Evolutionary conservation across 2,113 vertebrate genomes (phyloP).

Genomic region (Beaufortia kweichowensis): DNA sequence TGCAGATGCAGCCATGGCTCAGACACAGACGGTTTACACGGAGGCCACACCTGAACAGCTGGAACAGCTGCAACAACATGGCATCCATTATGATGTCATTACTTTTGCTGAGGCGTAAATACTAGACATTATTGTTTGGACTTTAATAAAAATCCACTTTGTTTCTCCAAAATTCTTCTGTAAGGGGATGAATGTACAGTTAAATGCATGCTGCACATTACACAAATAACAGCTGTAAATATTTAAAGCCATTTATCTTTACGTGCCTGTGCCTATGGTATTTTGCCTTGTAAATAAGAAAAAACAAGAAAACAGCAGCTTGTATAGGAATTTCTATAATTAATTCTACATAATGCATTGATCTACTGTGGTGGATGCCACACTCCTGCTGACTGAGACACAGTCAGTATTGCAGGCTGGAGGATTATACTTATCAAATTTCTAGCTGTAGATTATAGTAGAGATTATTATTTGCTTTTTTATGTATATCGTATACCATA

Average conservation of each 20-base stretch:
- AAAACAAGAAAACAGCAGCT: neutral
- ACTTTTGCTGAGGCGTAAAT: conserved; percentile 80
- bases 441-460: neutral
- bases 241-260: conserved; percentile 50
- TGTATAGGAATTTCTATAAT: conserved; percentile 31
- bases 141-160: too few species aligned
- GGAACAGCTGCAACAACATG: conserved; percentile 88
- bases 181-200: conserved; percentile 34
- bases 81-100: conserved; percentile 92
- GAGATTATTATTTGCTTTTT: neutral
- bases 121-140: too few species aligned
- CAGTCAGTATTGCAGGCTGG: neutral
- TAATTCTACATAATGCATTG: conserved; percentile 38
- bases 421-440: conserved; percentile 26
- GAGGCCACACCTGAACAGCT: conserved; percentile 86
- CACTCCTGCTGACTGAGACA: neutral
- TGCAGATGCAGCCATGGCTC: conserved; percentile 86
- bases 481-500: too few species aligned
- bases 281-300: conserved; percentile 54
- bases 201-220: conserved; percentile 9
- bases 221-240: conserved; percentile 50
- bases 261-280: conserved; percentile 63
- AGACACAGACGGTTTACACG: conserved; percentile 82
- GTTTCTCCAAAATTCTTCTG: neutral
- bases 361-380: neutral